These are phyloP conservation scores for Geodia barretti DNA, from an alignment of 37 sponge, comb jelly and placozoan genomes.

Conservation along the genomic window DNA sequence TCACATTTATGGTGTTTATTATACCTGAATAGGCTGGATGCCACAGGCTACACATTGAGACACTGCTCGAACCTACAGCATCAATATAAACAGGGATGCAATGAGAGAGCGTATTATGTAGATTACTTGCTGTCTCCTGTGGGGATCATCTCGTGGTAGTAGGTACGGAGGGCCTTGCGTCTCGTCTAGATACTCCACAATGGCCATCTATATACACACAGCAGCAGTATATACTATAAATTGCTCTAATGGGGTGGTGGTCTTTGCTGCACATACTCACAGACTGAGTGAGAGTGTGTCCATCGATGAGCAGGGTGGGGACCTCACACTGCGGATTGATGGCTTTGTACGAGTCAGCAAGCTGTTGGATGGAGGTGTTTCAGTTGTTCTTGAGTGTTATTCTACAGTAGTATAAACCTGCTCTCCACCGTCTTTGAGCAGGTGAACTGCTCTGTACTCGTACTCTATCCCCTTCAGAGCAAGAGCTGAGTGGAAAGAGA, in stretches of 20 bases:
- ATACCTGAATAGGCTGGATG: conserved; percentile 89
- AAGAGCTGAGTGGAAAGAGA: conserved; percentile 66
- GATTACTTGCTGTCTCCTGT: conserved; percentile 62
- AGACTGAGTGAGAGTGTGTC: conserved; percentile 81
- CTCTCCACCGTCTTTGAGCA: conserved; percentile 97
- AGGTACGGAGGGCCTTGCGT: conserved; percentile 78
- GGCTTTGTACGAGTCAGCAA: conserved; percentile 75
- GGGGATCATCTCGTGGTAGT: conserved; percentile 71
- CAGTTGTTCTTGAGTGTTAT: background rate
- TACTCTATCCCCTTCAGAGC: conserved; percentile 93
- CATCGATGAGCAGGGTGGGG: conserved; percentile 92
- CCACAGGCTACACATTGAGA: conserved; percentile 73
- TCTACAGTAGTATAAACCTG: conserved; percentile 64
- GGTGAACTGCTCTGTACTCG: conserved; percentile 84
- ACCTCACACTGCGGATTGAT: conserved; percentile 86
- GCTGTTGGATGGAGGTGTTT: conserved; percentile 41
- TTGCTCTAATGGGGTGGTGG: background rate
- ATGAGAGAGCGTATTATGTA: background rate
- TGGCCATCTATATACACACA: conserved; percentile 67
- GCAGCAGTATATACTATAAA: background rate
- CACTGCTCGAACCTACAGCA: conserved; percentile 65
- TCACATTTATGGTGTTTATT: no score
- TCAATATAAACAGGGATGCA: background rate
- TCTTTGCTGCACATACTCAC: conserved; percentile 51
- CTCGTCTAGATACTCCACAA: conserved; percentile 97